These are phyloP conservation scores for Metaphire vulgaris DNA, from an alignment of 1,140 invertebrate genomes.

Conservation along the genomic window DNA sequence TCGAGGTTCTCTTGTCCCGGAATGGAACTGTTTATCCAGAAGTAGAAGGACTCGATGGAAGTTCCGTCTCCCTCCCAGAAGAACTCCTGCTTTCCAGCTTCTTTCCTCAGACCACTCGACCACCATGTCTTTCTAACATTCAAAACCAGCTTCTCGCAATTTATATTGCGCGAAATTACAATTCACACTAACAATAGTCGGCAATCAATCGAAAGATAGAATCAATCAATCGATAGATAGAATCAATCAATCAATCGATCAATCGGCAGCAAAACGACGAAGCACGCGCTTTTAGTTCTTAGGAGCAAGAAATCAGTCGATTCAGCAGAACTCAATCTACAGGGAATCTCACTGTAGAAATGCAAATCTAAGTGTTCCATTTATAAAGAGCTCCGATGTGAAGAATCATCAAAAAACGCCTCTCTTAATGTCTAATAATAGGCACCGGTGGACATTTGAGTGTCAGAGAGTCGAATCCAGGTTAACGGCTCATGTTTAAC, in stretches of 20 bases:
- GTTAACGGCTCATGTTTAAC: too few species aligned
- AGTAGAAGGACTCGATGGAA: conserved; percentile 6
- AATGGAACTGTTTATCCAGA: conserved; percentile 8
- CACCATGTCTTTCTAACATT: conserved; percentile 7
- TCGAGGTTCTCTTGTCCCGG: background rate
- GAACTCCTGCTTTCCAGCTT: background rate
- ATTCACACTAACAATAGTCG: background rate
- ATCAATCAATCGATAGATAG: background rate
- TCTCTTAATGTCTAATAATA: too few species aligned
- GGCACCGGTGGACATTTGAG: too few species aligned
- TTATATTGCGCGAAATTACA: background rate
- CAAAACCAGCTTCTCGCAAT: background rate
- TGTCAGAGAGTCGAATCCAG: too few species aligned
- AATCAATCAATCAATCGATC: background rate
- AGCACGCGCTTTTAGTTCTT: background rate
- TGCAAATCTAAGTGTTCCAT: too few species aligned
- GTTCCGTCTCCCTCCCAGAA: conserved; percentile 16
- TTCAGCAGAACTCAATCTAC: too few species aligned
- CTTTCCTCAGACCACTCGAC: conserved; percentile 3
- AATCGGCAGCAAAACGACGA: background rate
- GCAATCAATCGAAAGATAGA: background rate
- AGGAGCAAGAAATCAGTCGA: too few species aligned
- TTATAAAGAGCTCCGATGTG: too few species aligned
- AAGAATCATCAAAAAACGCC: too few species aligned
- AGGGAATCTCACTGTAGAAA: too few species aligned